A percentile compares a stretch with the other conserved stretches of the same genome.
These are phyloP conservation scores for Vesta saturnalis DNA, from an alignment of 2,888 invertebrate genomes.

Conservation along the genomic window DNA sequence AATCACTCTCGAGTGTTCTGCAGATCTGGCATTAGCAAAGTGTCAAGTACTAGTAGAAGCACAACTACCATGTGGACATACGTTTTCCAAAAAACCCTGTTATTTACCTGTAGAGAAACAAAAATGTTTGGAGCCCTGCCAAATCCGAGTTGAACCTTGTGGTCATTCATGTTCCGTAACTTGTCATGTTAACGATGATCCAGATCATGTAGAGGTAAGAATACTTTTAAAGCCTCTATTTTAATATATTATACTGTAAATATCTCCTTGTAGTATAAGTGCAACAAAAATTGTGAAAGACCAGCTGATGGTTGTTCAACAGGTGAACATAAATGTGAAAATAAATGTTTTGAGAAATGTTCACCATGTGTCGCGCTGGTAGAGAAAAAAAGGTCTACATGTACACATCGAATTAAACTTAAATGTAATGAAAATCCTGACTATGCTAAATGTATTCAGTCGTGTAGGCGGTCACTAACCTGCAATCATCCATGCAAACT, in stretches of 20 bases:
- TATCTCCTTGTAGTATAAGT: conserved; percentile 62
- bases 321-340: conserved; percentile 44
- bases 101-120: conserved; percentile 54
- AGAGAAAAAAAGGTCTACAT: conserved; percentile 61
- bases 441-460: conserved; percentile 59
- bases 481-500: conserved; percentile 62
- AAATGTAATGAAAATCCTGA: conserved; percentile 62
- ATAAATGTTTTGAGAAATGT: conserved; percentile 66
- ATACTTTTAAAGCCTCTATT: conserved; percentile 54
- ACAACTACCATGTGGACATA: conserved; percentile 46
- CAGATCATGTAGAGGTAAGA: conserved; percentile 68
- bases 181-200: conserved; percentile 70
- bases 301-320: conserved; percentile 53
- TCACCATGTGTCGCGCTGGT: conserved; percentile 62
- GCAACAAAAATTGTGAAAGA: conserved; percentile 63
- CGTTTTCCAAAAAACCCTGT: conserved; percentile 58
- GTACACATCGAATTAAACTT: conserved; percentile 62
- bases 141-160: conserved; percentile 66
- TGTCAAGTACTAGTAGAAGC: conserved; percentile 54
- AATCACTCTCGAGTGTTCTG: conserved; percentile 61
- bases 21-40: conserved; percentile 58
- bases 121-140: conserved; percentile 64
- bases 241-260: conserved; percentile 13
- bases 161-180: conserved; percentile 69
- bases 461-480: conserved; percentile 62